Percentiles rank a stretch among this genome's conserved stretches.
Evolutionary conservation across 2,113 vertebrate genomes (phyloP).

Genomic region (Rissa tridactyla): DNA sequence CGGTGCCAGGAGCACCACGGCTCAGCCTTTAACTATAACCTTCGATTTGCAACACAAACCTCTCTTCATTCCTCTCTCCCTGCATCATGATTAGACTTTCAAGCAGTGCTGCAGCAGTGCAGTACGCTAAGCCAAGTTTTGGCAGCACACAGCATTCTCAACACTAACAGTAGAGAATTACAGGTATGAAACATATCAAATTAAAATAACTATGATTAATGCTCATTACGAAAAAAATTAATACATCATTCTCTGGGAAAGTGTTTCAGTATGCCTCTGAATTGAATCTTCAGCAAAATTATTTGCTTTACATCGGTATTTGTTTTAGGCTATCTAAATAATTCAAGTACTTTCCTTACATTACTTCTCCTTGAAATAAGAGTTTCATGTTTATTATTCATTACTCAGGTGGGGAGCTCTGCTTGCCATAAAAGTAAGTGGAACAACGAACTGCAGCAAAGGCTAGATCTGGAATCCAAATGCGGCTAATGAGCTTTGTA

Average conservation of each 20-base stretch:
- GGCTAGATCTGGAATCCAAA: not conserved
- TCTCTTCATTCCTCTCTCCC: not conserved
- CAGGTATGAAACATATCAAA: not conserved
- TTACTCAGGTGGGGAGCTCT: conserved; percentile 43
- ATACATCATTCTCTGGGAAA: not conserved
- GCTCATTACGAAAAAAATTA: not conserved
- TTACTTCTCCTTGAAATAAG: conserved; percentile 59
- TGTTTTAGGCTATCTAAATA: conserved; percentile 60
- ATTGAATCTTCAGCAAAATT: not conserved
- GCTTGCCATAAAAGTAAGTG: conserved; percentile 6
- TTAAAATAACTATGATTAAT: not conserved
- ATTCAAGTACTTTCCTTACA: conserved; percentile 59
- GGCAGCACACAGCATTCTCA: not conserved
- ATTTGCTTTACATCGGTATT: conserved; percentile 2
- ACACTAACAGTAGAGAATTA: not conserved
- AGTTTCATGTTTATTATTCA: conserved; percentile 68
- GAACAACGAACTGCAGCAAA: not conserved
- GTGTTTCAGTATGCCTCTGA: not conserved
- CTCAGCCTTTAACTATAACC: not conserved
- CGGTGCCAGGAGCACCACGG: not conserved
- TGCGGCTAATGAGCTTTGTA: not conserved
- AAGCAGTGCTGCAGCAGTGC: not conserved
- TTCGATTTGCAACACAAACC: not conserved
- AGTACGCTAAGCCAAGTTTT: not conserved
- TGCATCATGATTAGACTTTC: not conserved